These are phyloP conservation scores for Melinopterus prodromus DNA, from an alignment of 2,888 invertebrate species.

Conservation along the genomic window DNA sequence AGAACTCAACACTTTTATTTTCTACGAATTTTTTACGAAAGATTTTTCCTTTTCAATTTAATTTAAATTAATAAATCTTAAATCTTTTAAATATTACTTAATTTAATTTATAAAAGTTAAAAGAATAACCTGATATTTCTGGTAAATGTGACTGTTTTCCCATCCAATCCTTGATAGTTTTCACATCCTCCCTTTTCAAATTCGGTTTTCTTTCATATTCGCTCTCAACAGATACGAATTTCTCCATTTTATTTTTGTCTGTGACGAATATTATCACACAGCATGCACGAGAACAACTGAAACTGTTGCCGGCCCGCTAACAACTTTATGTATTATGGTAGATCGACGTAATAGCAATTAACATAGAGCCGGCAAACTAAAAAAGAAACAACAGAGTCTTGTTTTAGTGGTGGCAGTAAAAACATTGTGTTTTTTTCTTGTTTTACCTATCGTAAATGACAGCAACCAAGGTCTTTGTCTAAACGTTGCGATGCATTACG, in stretches of 20 bases:
- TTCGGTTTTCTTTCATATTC: slow-evolving; percentile 70
- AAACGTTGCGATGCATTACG: too few species aligned
- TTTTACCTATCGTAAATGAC: too few species aligned
- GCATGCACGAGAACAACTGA: not conserved
- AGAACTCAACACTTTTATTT: too few species aligned
- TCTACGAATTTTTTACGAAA: too few species aligned
- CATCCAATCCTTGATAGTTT: slow-evolving; percentile 69
- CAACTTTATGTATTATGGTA: not conserved
- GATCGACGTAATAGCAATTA: not conserved
- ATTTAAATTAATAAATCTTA: too few species aligned
- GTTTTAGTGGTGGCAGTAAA: not conserved
- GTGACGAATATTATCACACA: not conserved
- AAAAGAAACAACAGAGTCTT: not conserved
- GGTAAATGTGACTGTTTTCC: slow-evolving; percentile 74
- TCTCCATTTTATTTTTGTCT: slow-evolving; percentile 13
- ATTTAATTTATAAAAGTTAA: not conserved
- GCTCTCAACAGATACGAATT: slow-evolving; percentile 57
- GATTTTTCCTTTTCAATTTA: too few species aligned
- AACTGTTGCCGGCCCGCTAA: not conserved
- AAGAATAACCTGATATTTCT: slow-evolving; percentile 44
- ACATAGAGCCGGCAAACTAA: not conserved
- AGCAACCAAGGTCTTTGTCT: too few species aligned
- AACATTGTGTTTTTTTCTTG: not conserved
- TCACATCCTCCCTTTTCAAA: slow-evolving; percentile 68
- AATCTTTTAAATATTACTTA: not conserved